These are phyloP conservation scores for Ochropacha duplaris DNA, from an alignment of 2,888 invertebrate species.

Conservation along the genomic window DNA sequence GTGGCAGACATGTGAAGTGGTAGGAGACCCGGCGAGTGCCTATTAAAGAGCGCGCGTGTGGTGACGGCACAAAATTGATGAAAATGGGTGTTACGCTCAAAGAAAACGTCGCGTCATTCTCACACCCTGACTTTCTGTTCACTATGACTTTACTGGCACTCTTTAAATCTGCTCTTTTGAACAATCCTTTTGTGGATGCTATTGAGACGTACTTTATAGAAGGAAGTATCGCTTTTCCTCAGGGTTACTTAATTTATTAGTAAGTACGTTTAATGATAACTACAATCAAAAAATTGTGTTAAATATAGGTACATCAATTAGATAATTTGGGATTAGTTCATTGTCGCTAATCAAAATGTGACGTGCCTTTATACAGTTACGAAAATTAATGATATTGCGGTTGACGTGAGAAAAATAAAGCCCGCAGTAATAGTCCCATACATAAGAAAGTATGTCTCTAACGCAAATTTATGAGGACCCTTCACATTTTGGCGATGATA, in stretches of 20 bases:
- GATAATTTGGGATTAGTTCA: neutral
- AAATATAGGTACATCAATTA: too few species aligned
- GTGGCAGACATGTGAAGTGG: slow-evolving; percentile 59
- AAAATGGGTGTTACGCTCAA: slow-evolving; percentile 57
- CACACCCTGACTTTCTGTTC: slow-evolving; percentile 36
- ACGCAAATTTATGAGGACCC: neutral
- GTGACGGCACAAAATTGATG: slow-evolving; percentile 60
- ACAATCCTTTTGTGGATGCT: slow-evolving; percentile 21
- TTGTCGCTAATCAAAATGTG: slow-evolving; percentile 3
- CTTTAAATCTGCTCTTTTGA: slow-evolving; percentile 29
- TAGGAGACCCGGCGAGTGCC: slow-evolving; percentile 37
- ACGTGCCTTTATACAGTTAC: slow-evolving; percentile 20
- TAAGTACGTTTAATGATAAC: neutral
- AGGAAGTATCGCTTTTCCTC: neutral
- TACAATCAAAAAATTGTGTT: neutral
- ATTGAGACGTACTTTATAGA: slow-evolving; percentile 9
- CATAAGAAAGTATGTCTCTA: neutral
- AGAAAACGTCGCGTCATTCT: slow-evolving; percentile 53
- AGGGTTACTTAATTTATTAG: neutral
- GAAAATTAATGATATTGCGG: slow-evolving; percentile 25
- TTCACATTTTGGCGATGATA: slow-evolving; percentile 32
- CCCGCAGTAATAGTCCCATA: slow-evolving; percentile 19
- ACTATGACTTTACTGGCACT: slow-evolving; percentile 29
- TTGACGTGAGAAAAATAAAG: slow-evolving; percentile 21
- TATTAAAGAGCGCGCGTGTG: slow-evolving; percentile 52